A percentile compares a stretch with the other conserved stretches of the same genome.
Evolutionary conservation across 2,797 vertebrate genomes (phyloP).

Genomic region (Gephyroberyx darwinii): DNA sequence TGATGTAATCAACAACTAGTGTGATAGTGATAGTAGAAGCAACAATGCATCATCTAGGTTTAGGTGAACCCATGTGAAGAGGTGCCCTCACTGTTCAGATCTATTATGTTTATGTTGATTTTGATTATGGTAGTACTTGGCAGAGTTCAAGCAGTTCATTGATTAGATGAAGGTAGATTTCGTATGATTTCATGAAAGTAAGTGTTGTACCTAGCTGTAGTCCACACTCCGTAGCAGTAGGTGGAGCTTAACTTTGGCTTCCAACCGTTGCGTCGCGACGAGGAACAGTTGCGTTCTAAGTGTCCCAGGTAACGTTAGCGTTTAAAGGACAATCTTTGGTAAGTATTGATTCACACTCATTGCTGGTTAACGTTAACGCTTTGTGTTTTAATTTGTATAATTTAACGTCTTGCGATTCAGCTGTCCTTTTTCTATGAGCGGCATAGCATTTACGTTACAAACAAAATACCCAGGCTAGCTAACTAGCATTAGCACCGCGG

Average conservation of each 20-base stretch:
- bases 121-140: not conserved
- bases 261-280: not conserved
- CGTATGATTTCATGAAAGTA: not conserved
- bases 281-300: not conserved
- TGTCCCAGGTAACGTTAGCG: slow-evolving; percentile 23
- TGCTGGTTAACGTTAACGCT: not conserved
- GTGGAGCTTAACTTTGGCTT: slow-evolving; percentile 12
- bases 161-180: no score
- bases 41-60: not conserved
- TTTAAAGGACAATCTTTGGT: not conserved
- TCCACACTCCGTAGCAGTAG: slow-evolving; percentile 28
- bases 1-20: no score
- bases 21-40: no score
- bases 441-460: not conserved
- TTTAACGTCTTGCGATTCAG: not conserved
- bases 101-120: not conserved
- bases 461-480: not conserved
- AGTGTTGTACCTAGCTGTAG: not conserved
- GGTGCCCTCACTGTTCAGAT: not conserved
- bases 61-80: not conserved
- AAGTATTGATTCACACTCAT: not conserved
- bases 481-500: slow-evolving; percentile 13
- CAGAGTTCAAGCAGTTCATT: no score
- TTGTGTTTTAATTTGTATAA: not conserved
- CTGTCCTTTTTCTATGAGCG: no score